Evolutionary conservation across 2,113 vertebrate species (phyloP), one percentile per base, ranked within the genome.

Genomic region (Boleophthalmus pectinirostris): DNA sequence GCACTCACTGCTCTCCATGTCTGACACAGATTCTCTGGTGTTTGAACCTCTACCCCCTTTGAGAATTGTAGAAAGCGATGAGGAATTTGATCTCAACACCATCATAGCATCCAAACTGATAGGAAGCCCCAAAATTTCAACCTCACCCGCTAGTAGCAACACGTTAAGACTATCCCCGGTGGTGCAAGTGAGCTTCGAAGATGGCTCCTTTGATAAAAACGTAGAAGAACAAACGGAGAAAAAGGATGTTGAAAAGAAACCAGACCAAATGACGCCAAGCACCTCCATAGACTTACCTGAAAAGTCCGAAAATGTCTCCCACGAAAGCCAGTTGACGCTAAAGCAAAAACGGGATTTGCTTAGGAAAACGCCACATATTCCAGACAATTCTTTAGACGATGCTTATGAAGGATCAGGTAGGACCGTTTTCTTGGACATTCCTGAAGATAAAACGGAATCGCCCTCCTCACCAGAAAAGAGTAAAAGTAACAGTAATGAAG

Each of bases 11-110:
- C 94, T 95, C 70, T 98, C 97, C 8, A 95, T 95, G 46, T 99
- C 98, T 0, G 98, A 99, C 85, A 99, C 95, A 0, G 98, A 99
- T 90, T 99, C 98, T 1, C 89, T 99, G 72, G 95, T 99, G 6
- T 99, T 99, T 53, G 98, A 99, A 80, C 94, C 95, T 0, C 90
- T 99, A 68, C 98, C 98, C 46, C 97, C 98, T 11, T 93, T 99
- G 69, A 93, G 97, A 76, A 99, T 99, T 38, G 96, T 99, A 11
- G 98, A 99, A 85, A 99, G 98, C 0, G 96, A 99, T 25, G 96
- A 97, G 68, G 96, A 96, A 70, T 96, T 96, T 23, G 96, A 97
- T 81, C 75, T 88, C 7, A 82, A 78, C 82, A 83, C 93, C 80
- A 84, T 90, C 0, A 64, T 90, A 58, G 73, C 73, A 29, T 79